Conservation (phyloP, 1,140 invertebrate genomes). For the Plutomurus gul region DNA sequence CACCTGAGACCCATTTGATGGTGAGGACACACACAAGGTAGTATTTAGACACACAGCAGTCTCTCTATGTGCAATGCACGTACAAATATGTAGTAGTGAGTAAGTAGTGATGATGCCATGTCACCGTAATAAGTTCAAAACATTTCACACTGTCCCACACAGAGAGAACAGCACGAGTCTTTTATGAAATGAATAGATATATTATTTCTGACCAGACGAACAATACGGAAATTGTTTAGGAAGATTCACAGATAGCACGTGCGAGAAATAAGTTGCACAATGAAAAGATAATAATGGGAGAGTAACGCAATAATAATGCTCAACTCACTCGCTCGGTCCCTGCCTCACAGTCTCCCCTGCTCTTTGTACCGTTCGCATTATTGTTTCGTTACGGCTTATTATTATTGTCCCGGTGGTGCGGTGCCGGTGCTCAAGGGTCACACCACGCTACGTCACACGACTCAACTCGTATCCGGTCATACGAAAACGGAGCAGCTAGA, state of each 20-base stretch:
- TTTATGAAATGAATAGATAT: background rate
- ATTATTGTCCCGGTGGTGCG: slow-evolving; percentile 15
- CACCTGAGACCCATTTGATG: background rate
- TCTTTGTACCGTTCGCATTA: background rate
- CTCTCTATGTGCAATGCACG: background rate
- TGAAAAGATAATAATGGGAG: slow-evolving; percentile 16
- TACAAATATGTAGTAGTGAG: background rate
- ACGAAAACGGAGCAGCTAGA: background rate
- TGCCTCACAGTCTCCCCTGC: too few species aligned
- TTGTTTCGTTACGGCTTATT: slow-evolving; percentile 27
- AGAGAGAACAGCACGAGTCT: too few species aligned
- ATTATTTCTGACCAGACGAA: background rate
- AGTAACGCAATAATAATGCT: background rate
- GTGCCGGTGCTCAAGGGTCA: slow-evolving; percentile 8
- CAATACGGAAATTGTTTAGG: slow-evolving; percentile 27
- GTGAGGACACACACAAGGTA: background rate
- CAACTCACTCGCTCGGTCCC: background rate
- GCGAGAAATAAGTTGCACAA: slow-evolving; percentile 8
- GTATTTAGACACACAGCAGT: background rate
- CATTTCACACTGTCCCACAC: slow-evolving; percentile 9
- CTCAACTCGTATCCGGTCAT: background rate
- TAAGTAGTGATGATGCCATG: background rate
- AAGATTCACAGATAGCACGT: slow-evolving; percentile 14
- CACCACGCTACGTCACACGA: background rate
- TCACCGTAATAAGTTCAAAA: background rate